Evolutionary conservation across 2,888 invertebrate species (phyloP), one percentile per base, ranked within the genome.

Genomic region (Baronia brevicornis): DNA sequence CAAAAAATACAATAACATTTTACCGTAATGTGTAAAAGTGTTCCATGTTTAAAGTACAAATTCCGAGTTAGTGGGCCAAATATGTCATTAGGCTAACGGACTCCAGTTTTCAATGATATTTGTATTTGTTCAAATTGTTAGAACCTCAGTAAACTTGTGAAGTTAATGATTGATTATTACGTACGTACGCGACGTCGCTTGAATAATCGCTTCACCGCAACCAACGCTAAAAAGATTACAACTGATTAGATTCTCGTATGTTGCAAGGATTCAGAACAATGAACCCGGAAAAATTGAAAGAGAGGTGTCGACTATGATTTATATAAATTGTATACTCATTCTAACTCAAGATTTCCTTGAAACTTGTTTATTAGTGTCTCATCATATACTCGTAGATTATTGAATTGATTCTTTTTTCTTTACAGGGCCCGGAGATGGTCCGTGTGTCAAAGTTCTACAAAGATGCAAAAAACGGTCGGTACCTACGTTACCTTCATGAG

Each of bases 391-490:
- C 24, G 6, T 5, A 4, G 14, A 8, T 8, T 5, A 25, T 31
- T 9, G 1, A 25, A 28, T 18, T 4, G 4, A 5, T 6, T 30
- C 28, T 39, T 32, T 28, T 34, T 47, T 72, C 55, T 50, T 89
- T 88, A 18, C 87, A 96, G 95, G 95, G 95, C 54, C 90, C 93
- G 49, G 95, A 95, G 75, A 88, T 93, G 84, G 92, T 95, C 60
- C 89, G 94, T 54, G 94, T 94, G 40, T 95, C 95, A 29, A 93
- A 94, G 69, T 94, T 95, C 82, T 94, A 91, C 85, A 94, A 94
- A 78, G 94, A 95, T 59, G 91, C 94, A 42, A 94, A 93, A 79
- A 94, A 92, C 55, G 95, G 95, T 34, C 92, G 91, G 70, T 95
- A 90, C 72, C 85, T 95, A 44, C 91, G 91, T 60, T 95, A 90